These are phyloP conservation scores for Megalops cyprinoides DNA, from an alignment of 2,797 vertebrate species.

Conservation along the genomic window DNA sequence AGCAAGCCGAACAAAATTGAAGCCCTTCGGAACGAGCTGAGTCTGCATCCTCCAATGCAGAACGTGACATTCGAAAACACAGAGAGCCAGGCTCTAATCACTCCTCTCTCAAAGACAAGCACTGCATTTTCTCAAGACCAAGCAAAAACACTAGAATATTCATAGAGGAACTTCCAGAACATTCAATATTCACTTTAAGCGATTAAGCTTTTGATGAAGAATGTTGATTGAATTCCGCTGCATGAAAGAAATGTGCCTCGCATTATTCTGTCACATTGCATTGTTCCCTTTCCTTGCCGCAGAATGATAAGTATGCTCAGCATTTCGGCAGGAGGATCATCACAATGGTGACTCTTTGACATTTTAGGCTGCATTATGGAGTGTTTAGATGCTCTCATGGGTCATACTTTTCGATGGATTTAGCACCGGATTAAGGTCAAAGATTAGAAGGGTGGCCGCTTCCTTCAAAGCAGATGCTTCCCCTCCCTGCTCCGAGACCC, in stretches of 20 bases:
- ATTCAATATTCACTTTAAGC: not conserved
- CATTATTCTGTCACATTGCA: not conserved
- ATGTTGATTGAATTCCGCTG: not conserved
- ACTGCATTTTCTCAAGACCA: not conserved
- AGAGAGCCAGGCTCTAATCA: not conserved
- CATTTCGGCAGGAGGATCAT: not conserved
- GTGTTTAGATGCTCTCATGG: slow-evolving; percentile 39
- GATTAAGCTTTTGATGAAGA: not conserved
- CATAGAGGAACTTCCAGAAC: not conserved
- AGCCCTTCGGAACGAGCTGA: slow-evolving; percentile 4
- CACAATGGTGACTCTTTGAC: slow-evolving; percentile 30
- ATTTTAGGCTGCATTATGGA: slow-evolving; percentile 41
- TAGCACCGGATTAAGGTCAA: slow-evolving; percentile 55
- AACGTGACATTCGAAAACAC: not conserved
- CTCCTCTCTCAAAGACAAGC: not conserved
- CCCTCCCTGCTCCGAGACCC: not conserved
- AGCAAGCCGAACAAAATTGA: slow-evolving; percentile 35
- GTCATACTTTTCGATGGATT: slow-evolving; percentile 50
- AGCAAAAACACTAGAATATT: not conserved
- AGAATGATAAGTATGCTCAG: not conserved
- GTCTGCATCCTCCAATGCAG: not conserved
- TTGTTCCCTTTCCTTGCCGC: not conserved
- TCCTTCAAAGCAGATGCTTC: slow-evolving; percentile 46
- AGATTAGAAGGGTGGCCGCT: slow-evolving; percentile 50
- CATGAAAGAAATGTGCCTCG: not conserved